phyloP scores from a whole-genome alignment of 1,140 invertebrate species.

The Drosophila jambulina region DNA sequence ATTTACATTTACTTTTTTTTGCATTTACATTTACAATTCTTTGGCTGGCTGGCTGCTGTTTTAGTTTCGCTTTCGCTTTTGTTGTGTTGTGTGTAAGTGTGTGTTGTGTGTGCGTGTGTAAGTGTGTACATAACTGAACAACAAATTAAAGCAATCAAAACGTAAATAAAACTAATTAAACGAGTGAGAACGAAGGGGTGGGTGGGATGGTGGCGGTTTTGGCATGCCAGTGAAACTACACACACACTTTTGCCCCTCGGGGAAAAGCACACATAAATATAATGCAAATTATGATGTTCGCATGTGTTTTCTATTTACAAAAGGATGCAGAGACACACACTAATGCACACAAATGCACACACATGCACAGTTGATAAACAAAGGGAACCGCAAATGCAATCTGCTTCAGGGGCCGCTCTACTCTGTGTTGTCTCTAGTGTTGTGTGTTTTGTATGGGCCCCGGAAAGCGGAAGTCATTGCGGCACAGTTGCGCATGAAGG shows the following conservation, averaged over 20 bases:
- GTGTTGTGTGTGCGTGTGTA: conserved; percentile 3
- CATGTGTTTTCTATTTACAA: conserved; percentile 57
- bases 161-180: conserved; percentile 79
- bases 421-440: conserved; percentile 36
- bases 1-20: conserved; percentile 16
- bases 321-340: conserved; percentile 30
- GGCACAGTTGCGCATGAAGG: conserved; percentile 70
- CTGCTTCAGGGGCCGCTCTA: conserved; percentile 36
- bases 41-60: conserved; percentile 23
- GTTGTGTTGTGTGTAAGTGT: conserved; percentile 17
- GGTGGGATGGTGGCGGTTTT: conserved; percentile 8
- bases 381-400: conserved; percentile 74
- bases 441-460: conserved; percentile 41
- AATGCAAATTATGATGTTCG: conserved; percentile 74
- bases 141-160: conserved; percentile 79
- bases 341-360: conserved; percentile 14
- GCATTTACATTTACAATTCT: conserved; percentile 60
- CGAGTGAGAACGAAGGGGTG: conserved; percentile 55
- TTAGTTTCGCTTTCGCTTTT: conserved; percentile 21
- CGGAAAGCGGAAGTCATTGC: conserved; percentile 75
- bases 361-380: conserved; percentile 52
- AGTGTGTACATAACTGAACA: conserved; percentile 69
- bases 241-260: conserved; percentile 16
- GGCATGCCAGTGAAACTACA: conserved; percentile 59
- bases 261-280: conserved; percentile 39